These are phyloP conservation scores for Drosophila greeni DNA, from an alignment of 2,888 invertebrate genomes.

Conservation along the genomic window DNA sequence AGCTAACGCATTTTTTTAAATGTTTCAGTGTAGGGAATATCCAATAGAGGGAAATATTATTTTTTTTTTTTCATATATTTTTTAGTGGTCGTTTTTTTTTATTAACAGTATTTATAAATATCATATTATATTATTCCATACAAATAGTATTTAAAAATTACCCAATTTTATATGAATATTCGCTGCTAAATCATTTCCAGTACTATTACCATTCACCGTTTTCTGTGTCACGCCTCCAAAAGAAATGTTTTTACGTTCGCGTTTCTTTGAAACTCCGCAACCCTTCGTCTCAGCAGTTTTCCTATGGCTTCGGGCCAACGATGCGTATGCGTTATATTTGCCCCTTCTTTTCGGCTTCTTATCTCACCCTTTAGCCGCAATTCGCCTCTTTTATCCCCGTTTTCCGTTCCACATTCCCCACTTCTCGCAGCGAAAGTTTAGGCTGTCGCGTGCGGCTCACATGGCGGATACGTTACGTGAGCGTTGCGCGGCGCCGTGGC, in stretches of 20 bases:
- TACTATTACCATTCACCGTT: too few relatives aligned
- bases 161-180: too few relatives aligned
- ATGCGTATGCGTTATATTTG: slow-evolving; percentile 58
- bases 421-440: slow-evolving; percentile 5
- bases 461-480: slow-evolving; percentile 60
- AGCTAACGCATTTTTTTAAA: too few relatives aligned
- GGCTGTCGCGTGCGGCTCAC: slow-evolving; percentile 46
- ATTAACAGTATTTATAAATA: too few relatives aligned
- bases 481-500: slow-evolving; percentile 46
- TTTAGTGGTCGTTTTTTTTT: too few relatives aligned
- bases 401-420: not conserved
- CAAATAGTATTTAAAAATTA: too few relatives aligned
- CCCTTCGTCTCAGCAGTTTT: slow-evolving; percentile 1
- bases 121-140: too few relatives aligned
- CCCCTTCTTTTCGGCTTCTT: not conserved
- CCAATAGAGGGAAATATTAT: too few relatives aligned
- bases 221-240: slow-evolving; percentile 5
- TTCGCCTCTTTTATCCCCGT: slow-evolving; percentile 1
- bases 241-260: not conserved
- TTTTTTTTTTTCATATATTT: too few relatives aligned
- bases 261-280: not conserved
- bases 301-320: slow-evolving; percentile 22
- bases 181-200: too few relatives aligned
- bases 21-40: too few relatives aligned
- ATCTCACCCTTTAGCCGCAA: slow-evolving; percentile 2